Conservation (phyloP, 2,113 vertebrate species). For the Chaetodon auriga region DNA sequence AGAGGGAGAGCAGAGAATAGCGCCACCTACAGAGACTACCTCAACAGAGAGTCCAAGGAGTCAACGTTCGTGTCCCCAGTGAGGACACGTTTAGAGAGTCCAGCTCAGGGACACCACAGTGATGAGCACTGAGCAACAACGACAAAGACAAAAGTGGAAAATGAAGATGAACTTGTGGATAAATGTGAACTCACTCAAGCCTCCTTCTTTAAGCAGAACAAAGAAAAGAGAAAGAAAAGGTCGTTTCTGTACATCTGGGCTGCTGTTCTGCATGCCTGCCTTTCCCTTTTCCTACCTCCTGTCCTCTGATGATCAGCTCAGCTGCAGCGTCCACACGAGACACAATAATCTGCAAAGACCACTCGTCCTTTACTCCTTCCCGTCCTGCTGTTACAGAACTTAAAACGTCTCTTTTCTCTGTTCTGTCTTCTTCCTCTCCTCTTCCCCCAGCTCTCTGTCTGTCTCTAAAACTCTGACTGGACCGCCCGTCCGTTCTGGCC, state of each 20-base stretch:
- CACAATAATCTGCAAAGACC: neutral
- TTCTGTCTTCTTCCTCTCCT: slow-evolving; percentile 30
- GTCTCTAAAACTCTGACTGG: slow-evolving; percentile 20
- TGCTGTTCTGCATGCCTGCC: slow-evolving; percentile 4
- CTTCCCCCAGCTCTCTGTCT: slow-evolving; percentile 9
- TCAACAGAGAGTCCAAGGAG: neutral
- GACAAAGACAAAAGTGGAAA: too few relatives aligned
- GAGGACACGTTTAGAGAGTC: neutral
- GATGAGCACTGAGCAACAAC: neutral
- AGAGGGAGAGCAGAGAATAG: neutral
- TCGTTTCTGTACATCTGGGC: neutral
- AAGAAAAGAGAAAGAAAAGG: neutral
- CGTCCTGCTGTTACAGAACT: neutral
- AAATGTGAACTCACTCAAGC: neutral
- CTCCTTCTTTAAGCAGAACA: neutral
- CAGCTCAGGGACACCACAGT: rapidly evolving
- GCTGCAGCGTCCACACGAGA: neutral
- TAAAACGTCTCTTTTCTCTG: neutral
- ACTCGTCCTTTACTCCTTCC: neutral
- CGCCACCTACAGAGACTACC: slow-evolving; percentile 1
- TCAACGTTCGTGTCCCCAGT: neutral
- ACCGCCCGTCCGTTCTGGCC: slow-evolving; percentile 26
- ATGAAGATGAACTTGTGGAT: too few relatives aligned
- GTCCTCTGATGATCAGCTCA: slow-evolving; percentile 17
- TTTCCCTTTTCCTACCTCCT: slow-evolving; percentile 64